Conservation (phyloP, 2,888 invertebrate species). For the Clistopyga incitator region DNA sequence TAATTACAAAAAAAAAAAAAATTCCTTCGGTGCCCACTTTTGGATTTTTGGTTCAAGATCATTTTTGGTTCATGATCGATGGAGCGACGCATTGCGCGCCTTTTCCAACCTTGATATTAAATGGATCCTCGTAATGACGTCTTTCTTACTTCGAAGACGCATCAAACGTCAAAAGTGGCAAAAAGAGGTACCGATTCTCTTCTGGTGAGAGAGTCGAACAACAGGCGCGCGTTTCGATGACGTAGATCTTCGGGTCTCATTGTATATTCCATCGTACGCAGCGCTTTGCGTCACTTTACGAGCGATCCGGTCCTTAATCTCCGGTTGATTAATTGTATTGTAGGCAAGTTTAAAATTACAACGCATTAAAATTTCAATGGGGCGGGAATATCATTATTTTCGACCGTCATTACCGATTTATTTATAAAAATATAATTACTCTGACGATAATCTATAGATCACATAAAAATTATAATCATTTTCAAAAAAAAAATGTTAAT, state of each 20-base stretch:
- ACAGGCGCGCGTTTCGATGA: slow-evolving; percentile 32
- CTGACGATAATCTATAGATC: too few species aligned
- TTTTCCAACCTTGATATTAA: slow-evolving; percentile 45
- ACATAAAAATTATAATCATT: too few species aligned
- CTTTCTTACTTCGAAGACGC: slow-evolving; percentile 13
- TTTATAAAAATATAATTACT: too few species aligned
- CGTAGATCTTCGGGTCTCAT: slow-evolving; percentile 28
- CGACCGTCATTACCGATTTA: too few species aligned
- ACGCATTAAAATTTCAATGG: too few species aligned
- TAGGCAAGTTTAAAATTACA: not conserved
- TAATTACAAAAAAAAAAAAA: too few species aligned
- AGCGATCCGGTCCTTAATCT: not conserved
- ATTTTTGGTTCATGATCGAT: slow-evolving; percentile 24
- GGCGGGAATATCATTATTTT: too few species aligned
- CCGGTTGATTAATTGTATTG: not conserved
- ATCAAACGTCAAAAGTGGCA: slow-evolving; percentile 5
- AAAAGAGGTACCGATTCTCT: slow-evolving; percentile 36
- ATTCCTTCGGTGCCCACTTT: too few species aligned
- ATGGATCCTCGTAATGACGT: slow-evolving; percentile 15
- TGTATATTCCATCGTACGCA: slow-evolving; percentile 5
- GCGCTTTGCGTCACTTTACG: not conserved
- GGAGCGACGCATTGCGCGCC: not conserved
- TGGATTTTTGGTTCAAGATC: slow-evolving; percentile 22
- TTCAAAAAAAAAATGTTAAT: too few species aligned
- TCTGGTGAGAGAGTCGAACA: slow-evolving; percentile 4